Evolutionary conservation across 2,888 invertebrate species (phyloP).

Genomic region (Polydrusus pterygomalis): DNA sequence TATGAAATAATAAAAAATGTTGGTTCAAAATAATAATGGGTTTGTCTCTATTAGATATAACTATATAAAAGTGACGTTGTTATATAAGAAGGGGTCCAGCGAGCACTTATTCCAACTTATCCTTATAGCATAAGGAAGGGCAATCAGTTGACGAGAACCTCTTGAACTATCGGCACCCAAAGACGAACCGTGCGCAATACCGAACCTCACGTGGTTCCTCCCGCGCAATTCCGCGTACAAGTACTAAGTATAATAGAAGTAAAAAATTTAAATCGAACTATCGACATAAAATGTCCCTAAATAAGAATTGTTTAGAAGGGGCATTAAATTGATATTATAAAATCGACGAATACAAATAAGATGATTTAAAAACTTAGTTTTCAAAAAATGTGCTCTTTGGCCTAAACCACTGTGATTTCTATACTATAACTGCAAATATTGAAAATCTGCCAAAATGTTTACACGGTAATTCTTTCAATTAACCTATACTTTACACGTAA

Average conservation of each 20-base stretch:
- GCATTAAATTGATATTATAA: background rate
- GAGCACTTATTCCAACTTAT: constrained; percentile 58
- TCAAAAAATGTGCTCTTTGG: constrained; percentile 27
- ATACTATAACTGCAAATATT: constrained; percentile 2
- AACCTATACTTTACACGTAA: background rate
- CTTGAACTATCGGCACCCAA: constrained; percentile 65
- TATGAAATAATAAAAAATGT: too few relatives aligned
- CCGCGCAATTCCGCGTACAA: constrained; percentile 62
- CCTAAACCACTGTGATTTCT: constrained; percentile 13
- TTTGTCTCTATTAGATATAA: background rate
- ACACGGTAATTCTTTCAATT: constrained; percentile 67
- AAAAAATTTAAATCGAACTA: background rate
- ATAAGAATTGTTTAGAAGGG: background rate
- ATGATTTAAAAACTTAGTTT: background rate
- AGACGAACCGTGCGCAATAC: constrained; percentile 61
- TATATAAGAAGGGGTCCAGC: constrained; percentile 67
- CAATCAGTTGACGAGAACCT: constrained; percentile 65
- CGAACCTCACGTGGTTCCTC: constrained; percentile 64
- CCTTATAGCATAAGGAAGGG: constrained; percentile 65
- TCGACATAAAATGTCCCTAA: constrained; percentile 6
- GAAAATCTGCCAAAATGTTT: constrained; percentile 65
- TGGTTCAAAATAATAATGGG: background rate
- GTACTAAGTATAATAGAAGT: constrained; percentile 9
- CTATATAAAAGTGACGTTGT: constrained; percentile 27
- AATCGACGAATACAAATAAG: background rate